Percentiles rank a stretch among this genome's conserved stretches.
Evolutionary conservation across 1,140 invertebrate species (phyloP).

Genomic region (Pseudoatta argentina): DNA sequence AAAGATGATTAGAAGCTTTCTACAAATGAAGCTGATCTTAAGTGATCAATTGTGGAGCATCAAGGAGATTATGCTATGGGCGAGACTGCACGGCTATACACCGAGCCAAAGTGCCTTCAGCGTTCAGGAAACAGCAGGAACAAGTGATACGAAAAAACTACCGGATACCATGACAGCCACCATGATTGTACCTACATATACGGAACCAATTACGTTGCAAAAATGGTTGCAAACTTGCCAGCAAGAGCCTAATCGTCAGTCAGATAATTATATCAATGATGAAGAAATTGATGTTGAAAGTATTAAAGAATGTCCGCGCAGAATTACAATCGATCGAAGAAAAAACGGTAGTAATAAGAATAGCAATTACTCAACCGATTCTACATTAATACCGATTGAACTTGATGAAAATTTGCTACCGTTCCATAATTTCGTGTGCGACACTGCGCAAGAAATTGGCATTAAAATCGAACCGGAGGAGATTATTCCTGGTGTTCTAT

Average conservation of each 20-base stretch:
- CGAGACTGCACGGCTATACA: slow-evolving; percentile 85
- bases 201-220: slow-evolving; percentile 69
- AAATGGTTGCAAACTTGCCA: slow-evolving; percentile 72
- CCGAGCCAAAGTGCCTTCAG: slow-evolving; percentile 62
- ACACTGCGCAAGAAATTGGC: slow-evolving; percentile 79
- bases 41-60: slow-evolving; percentile 84
- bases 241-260: slow-evolving; percentile 24
- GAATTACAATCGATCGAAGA: slow-evolving; percentile 10
- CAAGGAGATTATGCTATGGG: slow-evolving; percentile 87
- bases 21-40: slow-evolving; percentile 77
- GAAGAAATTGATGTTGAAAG: slow-evolving; percentile 33
- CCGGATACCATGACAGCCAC: slow-evolving; percentile 14
- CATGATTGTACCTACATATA: slow-evolving; percentile 51
- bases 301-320: not conserved
- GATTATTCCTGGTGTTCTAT: slow-evolving; percentile 78
- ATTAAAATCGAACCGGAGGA: slow-evolving; percentile 79
- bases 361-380: not conserved
- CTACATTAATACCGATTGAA: slow-evolving; percentile 71
- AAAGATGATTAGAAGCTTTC: slow-evolving; percentile 79
- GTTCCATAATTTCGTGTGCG: slow-evolving; percentile 78
- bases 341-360: not conserved
- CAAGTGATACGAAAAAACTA: slow-evolving; percentile 54
- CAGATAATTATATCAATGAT: slow-evolving; percentile 70
- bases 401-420: slow-evolving; percentile 72
- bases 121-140: not conserved